Base-by-base conservation (phyloP, 1,140 invertebrate species). In the Eriosoma lanigerum region DNA sequence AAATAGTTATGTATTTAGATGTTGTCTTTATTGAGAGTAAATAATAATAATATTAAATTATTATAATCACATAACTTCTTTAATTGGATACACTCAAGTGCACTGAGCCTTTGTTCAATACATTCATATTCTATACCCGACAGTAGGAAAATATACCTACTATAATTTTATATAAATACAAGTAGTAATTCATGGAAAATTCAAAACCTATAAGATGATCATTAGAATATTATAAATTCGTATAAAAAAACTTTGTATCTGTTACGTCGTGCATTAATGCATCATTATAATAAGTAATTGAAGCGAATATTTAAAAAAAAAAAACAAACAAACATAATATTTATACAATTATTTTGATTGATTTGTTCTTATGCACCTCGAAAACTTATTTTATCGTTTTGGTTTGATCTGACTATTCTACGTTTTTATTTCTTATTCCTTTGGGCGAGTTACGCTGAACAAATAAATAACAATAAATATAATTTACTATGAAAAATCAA, bases 41-140 rank as follows among this genome's bases (percentile, higher is more conserved):
- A n/a, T n/a, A n/a, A n/a, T n/a, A n/a, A n/a, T n/a, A n/a, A n/a
- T n/a, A n/a, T n/a, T n/a, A n/a, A n/a, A n/a, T n/a, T n/a, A n/a
- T n/a, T n/a, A n/a, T n/a, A n/a, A n/a, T n/a, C n/a, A n/a, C n/a
- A n/a, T n/a, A n/a, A n/a, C n/a, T n/a, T n/a, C n/a, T n/a, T n/a
- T 64, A 44, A 66, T 66, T 46, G 38, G 38, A 68, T 46, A 68
- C 24, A 68, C 12, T 46, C 64, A 32, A 68, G 38, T 38, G 32
- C 6, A 64, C 19, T 38, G 32, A 38, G 38, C 32, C 32, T 44
- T 64, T 64, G 32, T 62, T 19, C 17, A 19, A 24, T 12, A 9
- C n/a, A n/a, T n/a, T n/a, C n/a, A n/a, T n/a, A n/a, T n/a, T n/a
- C 52, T 24, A n/a, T 15, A 6, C 0, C 1, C 26, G 24, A 60